Evolutionary conservation across 2,113 vertebrate genomes (phyloP).

Genomic region (Rhinolophus ferrumequinum): DNA sequence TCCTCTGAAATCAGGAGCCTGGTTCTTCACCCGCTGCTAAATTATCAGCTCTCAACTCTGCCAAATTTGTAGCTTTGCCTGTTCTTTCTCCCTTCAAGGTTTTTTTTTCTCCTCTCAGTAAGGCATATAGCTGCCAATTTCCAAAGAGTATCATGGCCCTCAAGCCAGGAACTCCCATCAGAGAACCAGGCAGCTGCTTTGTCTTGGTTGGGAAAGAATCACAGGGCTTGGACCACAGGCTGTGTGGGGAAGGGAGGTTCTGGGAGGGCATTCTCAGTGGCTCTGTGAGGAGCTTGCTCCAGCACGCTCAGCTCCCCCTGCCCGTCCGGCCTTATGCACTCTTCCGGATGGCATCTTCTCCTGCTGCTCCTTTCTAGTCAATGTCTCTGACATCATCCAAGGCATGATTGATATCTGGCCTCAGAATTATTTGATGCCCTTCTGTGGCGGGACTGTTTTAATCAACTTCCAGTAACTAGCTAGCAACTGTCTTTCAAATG

Average conservation of each 20-base stretch:
- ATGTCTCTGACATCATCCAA: background rate
- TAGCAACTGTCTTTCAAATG: background rate
- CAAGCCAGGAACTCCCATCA: background rate
- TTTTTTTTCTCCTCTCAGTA: background rate
- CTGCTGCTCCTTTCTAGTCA: background rate
- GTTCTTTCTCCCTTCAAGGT: background rate
- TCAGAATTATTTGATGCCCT: background rate
- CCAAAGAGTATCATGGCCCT: background rate
- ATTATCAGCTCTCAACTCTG: background rate
- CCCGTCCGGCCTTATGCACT: background rate
- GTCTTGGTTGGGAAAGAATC: background rate
- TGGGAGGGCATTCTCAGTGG: background rate
- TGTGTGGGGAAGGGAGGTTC: background rate
- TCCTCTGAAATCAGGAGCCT: background rate
- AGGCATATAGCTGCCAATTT: background rate
- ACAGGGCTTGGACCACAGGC: background rate
- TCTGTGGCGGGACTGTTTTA: background rate
- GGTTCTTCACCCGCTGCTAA: slow-evolving; percentile 10
- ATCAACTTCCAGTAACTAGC: background rate
- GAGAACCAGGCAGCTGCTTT: background rate
- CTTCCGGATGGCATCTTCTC: background rate
- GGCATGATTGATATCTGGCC: background rate
- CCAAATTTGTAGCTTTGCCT: background rate
- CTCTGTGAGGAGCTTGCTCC: background rate
- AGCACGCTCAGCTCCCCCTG: no score